These are phyloP conservation scores for Gobionotothen gibberifrons DNA, from an alignment of 2,797 vertebrate species.

Conservation along the genomic window DNA sequence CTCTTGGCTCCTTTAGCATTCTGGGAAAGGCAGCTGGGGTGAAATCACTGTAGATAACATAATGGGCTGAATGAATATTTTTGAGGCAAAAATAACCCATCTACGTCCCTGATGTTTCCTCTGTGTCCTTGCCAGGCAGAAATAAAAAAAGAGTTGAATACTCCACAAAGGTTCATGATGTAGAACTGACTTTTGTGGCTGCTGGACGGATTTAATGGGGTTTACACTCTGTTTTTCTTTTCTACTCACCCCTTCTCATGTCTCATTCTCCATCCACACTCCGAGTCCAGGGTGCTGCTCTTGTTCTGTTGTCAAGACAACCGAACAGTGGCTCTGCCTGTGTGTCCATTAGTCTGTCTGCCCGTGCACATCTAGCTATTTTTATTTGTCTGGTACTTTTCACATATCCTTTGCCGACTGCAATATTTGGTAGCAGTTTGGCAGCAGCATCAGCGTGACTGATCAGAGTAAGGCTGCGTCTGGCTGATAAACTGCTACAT, in stretches of 20 bases:
- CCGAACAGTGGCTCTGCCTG: slow-evolving; percentile 52
- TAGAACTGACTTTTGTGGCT: slow-evolving; percentile 13
- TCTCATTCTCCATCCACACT: slow-evolving; percentile 45
- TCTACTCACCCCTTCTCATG: slow-evolving; percentile 32
- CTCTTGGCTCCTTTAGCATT: slow-evolving; percentile 44
- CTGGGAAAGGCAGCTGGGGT: slow-evolving; percentile 20
- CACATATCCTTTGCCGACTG: slow-evolving; percentile 37
- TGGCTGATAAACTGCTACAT: slow-evolving; percentile 52
- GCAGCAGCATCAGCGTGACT: slow-evolving; percentile 42
- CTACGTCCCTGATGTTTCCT: slow-evolving; percentile 7
- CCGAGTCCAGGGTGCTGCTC: slow-evolving; percentile 48
- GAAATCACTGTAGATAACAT: slow-evolving; percentile 49
- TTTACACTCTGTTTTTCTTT: slow-evolving; percentile 18
- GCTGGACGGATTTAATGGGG: slow-evolving; percentile 41
- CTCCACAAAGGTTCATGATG: slow-evolving; percentile 25
- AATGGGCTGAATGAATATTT: slow-evolving; percentile 43
- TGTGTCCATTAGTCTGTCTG: slow-evolving; percentile 51
- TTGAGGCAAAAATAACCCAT: slow-evolving; percentile 28
- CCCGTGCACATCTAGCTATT: slow-evolving; percentile 43
- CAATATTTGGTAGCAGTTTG: slow-evolving; percentile 36
- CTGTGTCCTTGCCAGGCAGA: slow-evolving; percentile 17
- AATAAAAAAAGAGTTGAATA: slow-evolving; percentile 19
- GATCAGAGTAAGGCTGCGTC: slow-evolving; percentile 47
- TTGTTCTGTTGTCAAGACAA: slow-evolving; percentile 79
- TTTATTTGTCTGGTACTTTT: slow-evolving; percentile 56